A percentile compares a stretch with the other conserved stretches of the same genome.
These are phyloP conservation scores for Dioctria linearis DNA, from an alignment of 2,888 invertebrate genomes.

Conservation along the genomic window DNA sequence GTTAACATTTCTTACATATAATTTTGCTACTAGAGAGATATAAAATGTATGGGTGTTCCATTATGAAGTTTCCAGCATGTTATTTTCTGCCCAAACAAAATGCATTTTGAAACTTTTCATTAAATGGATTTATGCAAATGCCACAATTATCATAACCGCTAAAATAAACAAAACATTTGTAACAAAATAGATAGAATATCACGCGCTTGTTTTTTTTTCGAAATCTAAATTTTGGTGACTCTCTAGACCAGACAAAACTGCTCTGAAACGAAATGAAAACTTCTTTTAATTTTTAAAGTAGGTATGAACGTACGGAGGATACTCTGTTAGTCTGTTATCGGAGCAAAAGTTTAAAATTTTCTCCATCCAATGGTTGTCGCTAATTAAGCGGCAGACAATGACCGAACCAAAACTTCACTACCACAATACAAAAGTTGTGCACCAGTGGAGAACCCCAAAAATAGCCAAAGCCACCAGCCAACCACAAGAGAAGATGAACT, in stretches of 20 bases:
- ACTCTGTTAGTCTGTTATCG: constrained; percentile 4
- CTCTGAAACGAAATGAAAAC: not conserved
- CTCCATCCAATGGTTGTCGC: constrained; percentile 22
- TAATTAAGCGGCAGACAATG: constrained; percentile 44
- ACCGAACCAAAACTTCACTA: constrained; percentile 20
- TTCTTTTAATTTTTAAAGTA: constrained; percentile 6
- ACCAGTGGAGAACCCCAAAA: constrained; percentile 8
- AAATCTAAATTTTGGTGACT: too few species aligned
- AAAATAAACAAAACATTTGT: too few species aligned
- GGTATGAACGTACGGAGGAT: not conserved
- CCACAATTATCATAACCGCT: too few species aligned
- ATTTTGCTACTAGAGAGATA: too few species aligned
- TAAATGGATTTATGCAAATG: too few species aligned
- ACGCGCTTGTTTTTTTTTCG: too few species aligned
- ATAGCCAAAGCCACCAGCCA: constrained; percentile 28
- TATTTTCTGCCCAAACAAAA: too few species aligned
- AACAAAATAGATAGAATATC: too few species aligned
- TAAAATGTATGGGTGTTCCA: too few species aligned
- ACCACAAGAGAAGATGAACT: constrained; percentile 42
- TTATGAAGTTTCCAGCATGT: too few species aligned
- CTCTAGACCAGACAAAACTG: not conserved
- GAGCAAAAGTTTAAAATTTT: constrained; percentile 40
- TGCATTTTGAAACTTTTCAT: too few species aligned
- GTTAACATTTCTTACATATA: too few species aligned
- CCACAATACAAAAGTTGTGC: constrained; percentile 5